Conservation (phyloP, 2,888 invertebrate genomes). For the Oxycera nigricornis region DNA sequence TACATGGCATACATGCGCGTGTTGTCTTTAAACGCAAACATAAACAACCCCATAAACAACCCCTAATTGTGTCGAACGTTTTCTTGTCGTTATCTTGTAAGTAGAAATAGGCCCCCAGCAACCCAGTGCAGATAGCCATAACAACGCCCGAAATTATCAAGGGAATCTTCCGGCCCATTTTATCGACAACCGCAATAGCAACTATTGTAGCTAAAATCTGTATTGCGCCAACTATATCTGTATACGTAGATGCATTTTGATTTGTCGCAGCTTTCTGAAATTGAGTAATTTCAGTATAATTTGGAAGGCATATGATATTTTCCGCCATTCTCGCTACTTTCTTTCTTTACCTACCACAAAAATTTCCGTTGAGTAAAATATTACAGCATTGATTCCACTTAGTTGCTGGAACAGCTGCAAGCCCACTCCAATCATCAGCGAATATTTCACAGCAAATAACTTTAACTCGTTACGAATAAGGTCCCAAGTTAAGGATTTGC, state of each 20-base stretch:
- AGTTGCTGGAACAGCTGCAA: slow-evolving; percentile 85
- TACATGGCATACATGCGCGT: no score
- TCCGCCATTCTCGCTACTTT: no score
- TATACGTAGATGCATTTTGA: background rate
- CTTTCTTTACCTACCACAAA: slow-evolving; percentile 66
- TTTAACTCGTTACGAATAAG: background rate
- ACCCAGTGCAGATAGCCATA: slow-evolving; percentile 70
- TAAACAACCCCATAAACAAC: no score
- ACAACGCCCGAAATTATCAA: slow-evolving; percentile 71
- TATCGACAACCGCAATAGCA: slow-evolving; percentile 70
- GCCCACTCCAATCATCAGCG: slow-evolving; percentile 70
- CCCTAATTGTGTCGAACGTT: no score
- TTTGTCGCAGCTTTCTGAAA: background rate
- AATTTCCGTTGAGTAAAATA: slow-evolving; percentile 75
- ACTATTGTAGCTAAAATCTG: background rate
- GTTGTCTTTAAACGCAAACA: no score
- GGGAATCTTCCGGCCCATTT: slow-evolving; percentile 74
- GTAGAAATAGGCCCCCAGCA: slow-evolving; percentile 72
- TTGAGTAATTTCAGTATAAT: no score
- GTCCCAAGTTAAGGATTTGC: no score
- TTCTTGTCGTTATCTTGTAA: no score
- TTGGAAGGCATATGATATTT: no score
- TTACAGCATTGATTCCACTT: slow-evolving; percentile 77
- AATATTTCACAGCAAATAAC: slow-evolving; percentile 49
- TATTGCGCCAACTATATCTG: background rate